Base-by-base conservation (phyloP, 2,888 invertebrate species). In the Fragum sueziense region DNA sequence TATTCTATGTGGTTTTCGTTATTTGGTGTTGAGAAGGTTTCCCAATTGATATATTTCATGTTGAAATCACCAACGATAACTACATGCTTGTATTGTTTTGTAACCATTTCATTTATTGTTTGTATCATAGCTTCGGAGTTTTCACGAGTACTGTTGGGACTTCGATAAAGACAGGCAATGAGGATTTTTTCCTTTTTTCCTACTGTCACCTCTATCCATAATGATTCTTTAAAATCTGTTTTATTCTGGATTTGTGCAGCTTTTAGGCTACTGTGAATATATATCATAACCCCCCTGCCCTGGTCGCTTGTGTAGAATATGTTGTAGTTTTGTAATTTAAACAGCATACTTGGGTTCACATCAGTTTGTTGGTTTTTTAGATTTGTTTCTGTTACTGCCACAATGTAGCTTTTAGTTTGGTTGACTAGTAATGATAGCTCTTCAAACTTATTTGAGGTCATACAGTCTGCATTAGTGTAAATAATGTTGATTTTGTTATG, bases 381-480 rank as follows among this genome's bases (percentile, higher is more conserved):
- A 14, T 37, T 37, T 37, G 37, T 37, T 37, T 37, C 37, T 37
- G 37, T 37, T 37, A 37, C 37, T 29, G 59, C 29, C 22, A 59
- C 59, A 29, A 59, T 11, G 7, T 27, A 3, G 3, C 11, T 14
- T 7, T 59, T 59, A 14, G 11, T 67, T 17, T 22, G 37, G 14
- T 22, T 17, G 6, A 72, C 41, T 72, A 17, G 9, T 22, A 57
- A 9, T 11, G n/a, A 27, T 6, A 59, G 41, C 54, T 59, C 25
- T 14, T 41, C 22, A 11, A 25, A 34, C 37, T n/a, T n/a, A 6
- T n/a, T 9, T n/a, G 25, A 27, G 29, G 29, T 52, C 51, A 59
- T 14, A 25, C 22, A n/a, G 29, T 47, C 37, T 25, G 41, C 67
- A 74, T 51, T 41, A 27, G 74, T 54, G 27, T 62, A 68, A 22